These are phyloP conservation scores for Phocoena phocoena DNA, from an alignment of 2,113 vertebrate genomes.

Conservation along the genomic window DNA sequence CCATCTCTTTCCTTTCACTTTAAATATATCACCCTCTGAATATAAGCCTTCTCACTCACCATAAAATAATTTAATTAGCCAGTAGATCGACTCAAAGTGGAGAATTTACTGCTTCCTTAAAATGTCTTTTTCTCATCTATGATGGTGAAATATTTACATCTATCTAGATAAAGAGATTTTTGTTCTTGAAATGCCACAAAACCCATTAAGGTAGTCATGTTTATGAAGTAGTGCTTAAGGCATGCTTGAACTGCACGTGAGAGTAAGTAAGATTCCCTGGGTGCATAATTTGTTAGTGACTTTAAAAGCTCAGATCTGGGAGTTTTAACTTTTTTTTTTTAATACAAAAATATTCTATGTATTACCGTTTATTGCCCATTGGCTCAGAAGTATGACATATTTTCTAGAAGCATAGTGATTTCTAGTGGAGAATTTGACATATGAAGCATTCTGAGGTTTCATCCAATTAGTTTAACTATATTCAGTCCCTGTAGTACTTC, in stretches of 20 bases:
- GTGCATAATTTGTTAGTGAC: not conserved
- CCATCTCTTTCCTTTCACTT: not conserved
- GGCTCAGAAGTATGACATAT: slow-evolving; percentile 2
- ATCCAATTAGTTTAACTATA: not conserved
- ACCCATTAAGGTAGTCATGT: not conserved
- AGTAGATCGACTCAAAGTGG: not conserved
- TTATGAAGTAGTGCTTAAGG: not conserved
- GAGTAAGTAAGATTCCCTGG: not conserved
- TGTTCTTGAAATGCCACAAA: slow-evolving; percentile 28
- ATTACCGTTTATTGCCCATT: not conserved
- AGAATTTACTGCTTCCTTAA: slow-evolving; percentile 34
- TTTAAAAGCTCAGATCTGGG: not conserved
- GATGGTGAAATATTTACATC: not conserved
- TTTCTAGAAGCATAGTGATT: slow-evolving; percentile 17
- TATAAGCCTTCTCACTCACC: not conserved
- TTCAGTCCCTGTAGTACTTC: not conserved
- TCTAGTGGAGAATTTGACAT: slow-evolving; percentile 7
- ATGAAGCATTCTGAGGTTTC: not conserved
- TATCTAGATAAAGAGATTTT: slow-evolving; percentile 1
- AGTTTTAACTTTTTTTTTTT: slow-evolving; percentile 6
- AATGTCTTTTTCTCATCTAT: not conserved
- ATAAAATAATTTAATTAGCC: slow-evolving; percentile 28
- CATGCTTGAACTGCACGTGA: not conserved
- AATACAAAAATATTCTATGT: not conserved
- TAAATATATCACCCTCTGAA: slow-evolving; percentile 27